Base-by-base conservation (phyloP, 1,140 invertebrate genomes). In the Tenebrio molitor region DNA sequence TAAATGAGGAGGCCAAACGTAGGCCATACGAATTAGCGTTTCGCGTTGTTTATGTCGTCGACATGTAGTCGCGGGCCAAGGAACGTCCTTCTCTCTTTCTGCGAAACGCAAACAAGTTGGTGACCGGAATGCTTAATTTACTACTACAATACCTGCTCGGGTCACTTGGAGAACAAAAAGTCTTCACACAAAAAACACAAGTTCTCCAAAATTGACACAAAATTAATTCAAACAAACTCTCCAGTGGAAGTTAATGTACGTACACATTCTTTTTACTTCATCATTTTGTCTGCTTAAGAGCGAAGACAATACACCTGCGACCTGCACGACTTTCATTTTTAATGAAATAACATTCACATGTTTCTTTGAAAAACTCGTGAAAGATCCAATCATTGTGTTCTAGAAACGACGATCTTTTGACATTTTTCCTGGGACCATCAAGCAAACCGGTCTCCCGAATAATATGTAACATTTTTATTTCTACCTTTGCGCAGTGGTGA, bases 81-180 rank as follows among this genome's bases (percentile, higher is more conserved):
- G 69, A 71, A 71, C 69, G 69, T 71, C 69, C 69, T 71, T 71
- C 69, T 71, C 12, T 50, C 36, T 23, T 71, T 71, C 69, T 34
- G 34, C 41, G 69, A 65, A 71, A 66, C 23, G 10, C 29, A 62
- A 68, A 68, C 41, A 8, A 68, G 42, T 50, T 36, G n/a, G 42
- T 23, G 46, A 68, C 25, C 66, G 25, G 46, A 33, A 50, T 50
- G 44, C 10, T 33, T 21, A 65, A 65, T 68, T 29, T 44, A 23
- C 17, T 44, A 44, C 19, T 44, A 46, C 65, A 46, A 67, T 33
- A 29, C 3, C 8, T 64, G 17, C 10, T n/a, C 10, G 8, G 50
- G 21, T 58, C 50, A 58, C 23, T 29, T n/a, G 21, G n/a, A 21
- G 29, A 58, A 21, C 44, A 29, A 58, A 7, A 12, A 2, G 12